phyloP scores from a whole-genome alignment of 2,888 invertebrate species.

The Pheosia gnoma region DNA sequence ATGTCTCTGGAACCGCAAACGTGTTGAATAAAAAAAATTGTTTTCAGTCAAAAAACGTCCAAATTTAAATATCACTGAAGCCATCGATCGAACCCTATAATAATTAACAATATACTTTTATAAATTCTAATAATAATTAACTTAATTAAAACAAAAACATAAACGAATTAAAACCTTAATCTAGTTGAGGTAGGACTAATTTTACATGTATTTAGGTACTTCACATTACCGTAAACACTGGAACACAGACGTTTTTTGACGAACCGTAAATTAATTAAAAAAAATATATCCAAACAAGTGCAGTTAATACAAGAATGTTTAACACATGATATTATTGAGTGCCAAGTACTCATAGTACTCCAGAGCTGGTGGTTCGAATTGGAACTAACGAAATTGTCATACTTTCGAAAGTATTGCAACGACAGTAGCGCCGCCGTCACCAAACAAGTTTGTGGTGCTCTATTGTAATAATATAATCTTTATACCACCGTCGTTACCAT shows the following conservation, averaged over 20 bases:
- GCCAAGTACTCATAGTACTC: neutral
- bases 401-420: neutral
- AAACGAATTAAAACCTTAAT: constrained; percentile 1
- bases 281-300: constrained; percentile 28
- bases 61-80: neutral
- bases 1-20: neutral
- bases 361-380: neutral
- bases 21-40: neutral
- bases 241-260: constrained; percentile 5
- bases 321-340: constrained; percentile 49
- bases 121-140: neutral
- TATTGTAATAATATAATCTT: neutral
- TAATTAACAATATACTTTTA: neutral
- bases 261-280: neutral
- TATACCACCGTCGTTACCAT: neutral
- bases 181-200: constrained; percentile 3
- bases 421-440: neutral
- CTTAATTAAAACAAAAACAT: neutral
- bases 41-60: constrained; percentile 5
- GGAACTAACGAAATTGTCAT: neutral
- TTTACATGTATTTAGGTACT: neutral
- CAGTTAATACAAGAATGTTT: constrained; percentile 70
- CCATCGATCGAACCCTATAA: neutral
- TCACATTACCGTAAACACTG: neutral
- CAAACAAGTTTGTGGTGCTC: neutral